These are phyloP conservation scores for Muntiacus reevesi DNA, from an alignment of 2,113 vertebrate species.

Conservation along the genomic window DNA sequence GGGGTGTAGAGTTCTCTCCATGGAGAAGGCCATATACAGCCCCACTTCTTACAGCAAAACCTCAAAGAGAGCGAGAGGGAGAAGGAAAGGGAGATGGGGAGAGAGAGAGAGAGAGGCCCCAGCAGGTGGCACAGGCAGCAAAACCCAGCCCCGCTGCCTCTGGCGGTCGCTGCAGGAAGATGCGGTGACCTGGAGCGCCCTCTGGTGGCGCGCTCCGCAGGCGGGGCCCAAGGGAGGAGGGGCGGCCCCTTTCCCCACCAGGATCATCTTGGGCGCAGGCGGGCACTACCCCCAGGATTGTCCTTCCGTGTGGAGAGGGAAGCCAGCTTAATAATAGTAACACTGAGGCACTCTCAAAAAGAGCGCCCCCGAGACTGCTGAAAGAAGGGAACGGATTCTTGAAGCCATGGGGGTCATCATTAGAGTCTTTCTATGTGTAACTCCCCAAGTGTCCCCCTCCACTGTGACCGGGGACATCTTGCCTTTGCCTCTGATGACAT, in stretches of 20 bases:
- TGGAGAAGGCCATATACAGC: not conserved
- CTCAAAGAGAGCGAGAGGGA: not conserved
- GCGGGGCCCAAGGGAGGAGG: not conserved
- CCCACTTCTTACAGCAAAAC: not conserved
- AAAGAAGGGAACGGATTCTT: not conserved
- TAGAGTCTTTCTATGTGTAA: not conserved
- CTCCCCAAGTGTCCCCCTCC: not conserved
- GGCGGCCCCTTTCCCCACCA: rapidly evolving
- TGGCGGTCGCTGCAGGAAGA: not conserved
- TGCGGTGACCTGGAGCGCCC: conserved; percentile 6
- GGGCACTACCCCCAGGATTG: not conserved
- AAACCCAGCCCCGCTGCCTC: not conserved
- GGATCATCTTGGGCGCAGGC: not conserved
- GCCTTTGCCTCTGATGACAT: not conserved
- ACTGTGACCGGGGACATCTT: not conserved
- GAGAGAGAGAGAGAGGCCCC: not conserved
- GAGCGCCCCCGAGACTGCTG: not conserved
- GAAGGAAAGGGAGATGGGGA: not conserved
- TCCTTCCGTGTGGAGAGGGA: not conserved
- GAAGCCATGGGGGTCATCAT: not conserved
- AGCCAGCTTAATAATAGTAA: not conserved
- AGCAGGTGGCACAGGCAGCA: not conserved
- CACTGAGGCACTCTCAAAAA: not conserved
- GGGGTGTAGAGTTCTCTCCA: not conserved
- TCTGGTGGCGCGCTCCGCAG: not conserved